Conservation (phyloP, 2,113 vertebrate genomes). For the Aphyosemion australe region DNA sequence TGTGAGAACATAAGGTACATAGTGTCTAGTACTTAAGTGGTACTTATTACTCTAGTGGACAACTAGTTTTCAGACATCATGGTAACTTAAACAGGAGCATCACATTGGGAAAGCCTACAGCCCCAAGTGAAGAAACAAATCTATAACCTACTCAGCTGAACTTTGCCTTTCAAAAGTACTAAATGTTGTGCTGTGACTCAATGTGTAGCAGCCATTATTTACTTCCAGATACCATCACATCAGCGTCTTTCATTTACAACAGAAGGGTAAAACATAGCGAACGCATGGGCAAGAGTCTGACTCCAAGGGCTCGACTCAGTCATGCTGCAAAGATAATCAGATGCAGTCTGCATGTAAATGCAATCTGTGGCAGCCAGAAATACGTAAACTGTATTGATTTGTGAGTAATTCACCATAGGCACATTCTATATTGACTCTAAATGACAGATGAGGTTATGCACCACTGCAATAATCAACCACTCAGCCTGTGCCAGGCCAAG, state of each 20-base stretch:
- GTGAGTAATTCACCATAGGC: slow-evolving; percentile 49
- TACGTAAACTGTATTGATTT: slow-evolving; percentile 62
- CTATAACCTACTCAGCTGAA: no score
- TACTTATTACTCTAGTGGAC: no score
- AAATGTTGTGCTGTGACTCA: background rate
- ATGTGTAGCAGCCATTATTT: background rate
- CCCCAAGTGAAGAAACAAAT: no score
- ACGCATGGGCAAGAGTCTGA: slow-evolving; percentile 15
- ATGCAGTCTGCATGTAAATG: slow-evolving; percentile 43
- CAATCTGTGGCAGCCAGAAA: slow-evolving; percentile 57
- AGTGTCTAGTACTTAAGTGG: no score
- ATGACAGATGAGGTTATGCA: slow-evolving; percentile 47
- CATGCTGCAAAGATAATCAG: slow-evolving; percentile 46
- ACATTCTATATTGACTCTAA: slow-evolving; percentile 43
- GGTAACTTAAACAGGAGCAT: no score
- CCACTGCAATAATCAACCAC: slow-evolving; percentile 40
- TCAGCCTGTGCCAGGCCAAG: slow-evolving; percentile 7
- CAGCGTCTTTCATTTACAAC: background rate
- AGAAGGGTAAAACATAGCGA: slow-evolving; percentile 2
- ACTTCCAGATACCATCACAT: background rate
- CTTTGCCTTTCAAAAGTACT: no score
- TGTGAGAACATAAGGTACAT: no score
- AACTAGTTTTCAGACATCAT: no score
- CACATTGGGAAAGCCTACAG: no score
- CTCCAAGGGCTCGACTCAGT: slow-evolving; percentile 25